Evolutionary conservation across 2,888 invertebrate species (phyloP).

Genomic region (Drosophila diplacantha): DNA sequence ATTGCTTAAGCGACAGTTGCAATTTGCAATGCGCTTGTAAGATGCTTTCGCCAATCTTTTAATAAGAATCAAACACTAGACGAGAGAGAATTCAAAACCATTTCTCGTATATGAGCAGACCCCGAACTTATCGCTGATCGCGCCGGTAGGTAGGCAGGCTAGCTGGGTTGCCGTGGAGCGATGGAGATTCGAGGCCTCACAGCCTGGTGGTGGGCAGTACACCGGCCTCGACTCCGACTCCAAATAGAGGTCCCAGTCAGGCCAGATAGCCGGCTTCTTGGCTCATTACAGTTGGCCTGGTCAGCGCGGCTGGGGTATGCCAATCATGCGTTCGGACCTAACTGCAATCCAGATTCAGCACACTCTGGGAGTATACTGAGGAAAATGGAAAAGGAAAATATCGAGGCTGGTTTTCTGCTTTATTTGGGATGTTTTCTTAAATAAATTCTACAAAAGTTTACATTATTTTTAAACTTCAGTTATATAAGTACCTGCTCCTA

Average conservation of each 20-base stretch:
- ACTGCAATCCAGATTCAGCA: conserved; percentile 25
- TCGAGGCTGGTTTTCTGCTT: too few relatives aligned
- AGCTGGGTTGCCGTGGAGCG: conserved; percentile 11
- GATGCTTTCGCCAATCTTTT: conserved; percentile 72
- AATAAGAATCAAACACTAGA: conserved; percentile 74
- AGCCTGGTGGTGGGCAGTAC: conserved; percentile 34
- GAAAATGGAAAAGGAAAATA: not conserved
- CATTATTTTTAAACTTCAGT: too few relatives aligned
- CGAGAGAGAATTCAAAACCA: conserved; percentile 71
- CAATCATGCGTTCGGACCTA: conserved; percentile 46
- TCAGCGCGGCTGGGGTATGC: conserved; percentile 20
- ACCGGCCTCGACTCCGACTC: conserved; percentile 1
- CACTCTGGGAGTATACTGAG: not conserved
- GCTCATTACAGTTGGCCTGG: conserved; percentile 58
- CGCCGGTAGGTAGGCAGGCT: conserved; percentile 60
- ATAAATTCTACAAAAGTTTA: not conserved
- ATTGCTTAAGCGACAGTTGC: conserved; percentile 61
- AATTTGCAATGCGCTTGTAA: conserved; percentile 64
- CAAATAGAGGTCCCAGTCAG: not conserved
- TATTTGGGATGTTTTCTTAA: not conserved
- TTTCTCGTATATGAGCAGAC: conserved; percentile 68
- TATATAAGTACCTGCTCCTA: not conserved
- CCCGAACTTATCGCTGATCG: conserved; percentile 68
- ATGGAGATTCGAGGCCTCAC: conserved; percentile 35
- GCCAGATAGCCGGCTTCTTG: conserved; percentile 15